A percentile compares a stretch with the other conserved stretches of the same genome.
Conservation (phyloP, 2,113 vertebrate genomes). For the Campylomormyrus tamandua region DNA sequence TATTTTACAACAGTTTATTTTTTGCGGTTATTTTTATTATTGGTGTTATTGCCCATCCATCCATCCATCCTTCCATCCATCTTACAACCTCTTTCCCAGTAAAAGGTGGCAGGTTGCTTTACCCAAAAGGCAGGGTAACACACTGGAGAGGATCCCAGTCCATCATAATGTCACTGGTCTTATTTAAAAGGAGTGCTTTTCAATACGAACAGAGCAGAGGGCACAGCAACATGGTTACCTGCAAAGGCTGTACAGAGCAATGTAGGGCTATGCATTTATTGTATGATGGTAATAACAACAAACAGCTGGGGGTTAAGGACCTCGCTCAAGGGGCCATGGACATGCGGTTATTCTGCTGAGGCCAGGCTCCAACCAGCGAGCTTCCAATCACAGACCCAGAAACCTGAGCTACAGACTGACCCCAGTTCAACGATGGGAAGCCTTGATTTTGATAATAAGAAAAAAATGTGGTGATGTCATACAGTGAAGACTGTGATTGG, state of each 20-base stretch:
- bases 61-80: not conserved
- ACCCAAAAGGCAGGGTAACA: not conserved
- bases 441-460: not conserved
- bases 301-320: not conserved
- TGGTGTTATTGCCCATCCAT: not conserved
- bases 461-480: not conserved
- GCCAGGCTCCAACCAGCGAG: not conserved
- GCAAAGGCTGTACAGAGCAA: not conserved
- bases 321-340: not conserved
- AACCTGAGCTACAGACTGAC: not conserved
- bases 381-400: not conserved
- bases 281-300: not conserved
- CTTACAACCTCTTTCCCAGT: not conserved
- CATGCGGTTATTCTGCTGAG: not conserved
- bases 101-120: not conserved
- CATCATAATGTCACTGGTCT: not conserved
- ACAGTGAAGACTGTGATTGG: not conserved
- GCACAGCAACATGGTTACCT: not conserved
- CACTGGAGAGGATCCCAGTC: not conserved
- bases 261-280: not conserved
- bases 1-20: not conserved
- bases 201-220: not conserved
- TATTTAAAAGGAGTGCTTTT: not conserved
- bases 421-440: not conserved
- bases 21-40: not conserved